These are phyloP conservation scores for Drosophila affinis DNA, from an alignment of 2,888 invertebrate genomes.

Conservation along the genomic window DNA sequence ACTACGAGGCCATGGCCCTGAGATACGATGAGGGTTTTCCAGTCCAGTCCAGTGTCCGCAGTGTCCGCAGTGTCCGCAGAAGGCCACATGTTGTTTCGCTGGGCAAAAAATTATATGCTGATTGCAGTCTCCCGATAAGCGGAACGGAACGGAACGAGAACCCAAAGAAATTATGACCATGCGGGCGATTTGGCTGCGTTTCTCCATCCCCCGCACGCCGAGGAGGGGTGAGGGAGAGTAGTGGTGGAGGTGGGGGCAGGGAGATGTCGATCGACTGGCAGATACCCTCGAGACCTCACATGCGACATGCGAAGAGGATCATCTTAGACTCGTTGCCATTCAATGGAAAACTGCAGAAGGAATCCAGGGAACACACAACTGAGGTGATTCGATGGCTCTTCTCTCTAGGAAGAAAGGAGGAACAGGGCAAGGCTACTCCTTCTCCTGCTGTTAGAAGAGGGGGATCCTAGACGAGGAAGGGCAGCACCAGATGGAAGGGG, in stretches of 20 bases:
- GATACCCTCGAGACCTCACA: not conserved
- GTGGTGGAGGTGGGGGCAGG: too few relatives aligned
- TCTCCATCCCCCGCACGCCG: slow-evolving; percentile 23
- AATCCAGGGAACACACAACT: too few relatives aligned
- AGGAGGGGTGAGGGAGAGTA: not conserved
- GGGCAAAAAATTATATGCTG: slow-evolving; percentile 73
- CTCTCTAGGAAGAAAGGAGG: too few relatives aligned
- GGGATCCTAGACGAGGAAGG: slow-evolving; percentile 4
- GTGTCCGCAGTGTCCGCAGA: slow-evolving; percentile 23
- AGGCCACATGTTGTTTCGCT: slow-evolving; percentile 32
- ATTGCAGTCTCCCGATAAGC: slow-evolving; percentile 74
- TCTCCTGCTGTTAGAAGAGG: slow-evolving; percentile 2
- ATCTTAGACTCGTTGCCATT: not conserved
- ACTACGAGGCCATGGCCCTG: slow-evolving; percentile 51
- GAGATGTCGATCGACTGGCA: not conserved
- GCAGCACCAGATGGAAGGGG: slow-evolving; percentile 5
- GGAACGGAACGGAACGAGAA: slow-evolving; percentile 43
- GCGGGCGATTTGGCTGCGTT: slow-evolving; percentile 60
- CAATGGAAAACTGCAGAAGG: too few relatives aligned
- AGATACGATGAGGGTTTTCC: slow-evolving; percentile 54
- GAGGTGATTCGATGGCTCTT: too few relatives aligned
- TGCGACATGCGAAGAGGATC: too few relatives aligned
- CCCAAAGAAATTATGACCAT: slow-evolving; percentile 69
- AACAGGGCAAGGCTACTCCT: too few relatives aligned
- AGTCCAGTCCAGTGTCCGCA: not conserved